These are phyloP conservation scores for Picathartes gymnocephalus DNA, from an alignment of 2,113 vertebrate genomes.

Conservation along the genomic window DNA sequence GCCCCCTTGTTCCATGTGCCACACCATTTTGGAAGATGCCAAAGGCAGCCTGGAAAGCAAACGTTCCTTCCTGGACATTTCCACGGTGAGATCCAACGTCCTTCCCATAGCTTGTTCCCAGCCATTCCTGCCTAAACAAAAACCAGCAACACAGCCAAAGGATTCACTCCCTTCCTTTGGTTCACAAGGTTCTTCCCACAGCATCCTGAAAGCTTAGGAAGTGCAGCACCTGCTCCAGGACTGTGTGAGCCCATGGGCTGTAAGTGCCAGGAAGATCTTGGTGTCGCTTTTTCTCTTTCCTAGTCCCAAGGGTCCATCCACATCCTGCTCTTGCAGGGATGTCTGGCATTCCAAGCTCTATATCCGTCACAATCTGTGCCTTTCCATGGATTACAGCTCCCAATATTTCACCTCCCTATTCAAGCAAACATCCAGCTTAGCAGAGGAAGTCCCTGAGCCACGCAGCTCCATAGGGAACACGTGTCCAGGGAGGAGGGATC, in stretches of 20 bases:
- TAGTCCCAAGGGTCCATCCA: background rate
- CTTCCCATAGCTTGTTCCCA: background rate
- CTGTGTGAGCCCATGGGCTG: background rate
- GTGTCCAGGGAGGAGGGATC: background rate
- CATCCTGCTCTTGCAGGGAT: background rate
- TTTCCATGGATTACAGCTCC: fast-evolving
- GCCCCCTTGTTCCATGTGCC: background rate
- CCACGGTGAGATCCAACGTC: fast-evolving
- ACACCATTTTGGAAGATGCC: background rate
- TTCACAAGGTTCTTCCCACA: background rate
- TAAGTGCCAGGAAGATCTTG: background rate
- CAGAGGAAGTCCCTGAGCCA: background rate
- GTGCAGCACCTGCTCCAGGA: background rate
- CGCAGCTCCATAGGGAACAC: fast-evolving
- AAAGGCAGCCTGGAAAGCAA: background rate
- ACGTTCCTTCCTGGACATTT: background rate
- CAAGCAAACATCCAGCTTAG: background rate
- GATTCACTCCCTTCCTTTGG: background rate
- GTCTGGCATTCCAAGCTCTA: background rate
- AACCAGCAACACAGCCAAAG: background rate
- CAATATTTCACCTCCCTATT: background rate
- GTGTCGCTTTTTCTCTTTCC: background rate
- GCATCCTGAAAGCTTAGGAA: background rate
- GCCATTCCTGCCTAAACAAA: background rate
- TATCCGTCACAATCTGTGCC: background rate